Base-by-base conservation (phyloP, 2,797 vertebrate genomes). In the Discoglossus pictus region DNA sequence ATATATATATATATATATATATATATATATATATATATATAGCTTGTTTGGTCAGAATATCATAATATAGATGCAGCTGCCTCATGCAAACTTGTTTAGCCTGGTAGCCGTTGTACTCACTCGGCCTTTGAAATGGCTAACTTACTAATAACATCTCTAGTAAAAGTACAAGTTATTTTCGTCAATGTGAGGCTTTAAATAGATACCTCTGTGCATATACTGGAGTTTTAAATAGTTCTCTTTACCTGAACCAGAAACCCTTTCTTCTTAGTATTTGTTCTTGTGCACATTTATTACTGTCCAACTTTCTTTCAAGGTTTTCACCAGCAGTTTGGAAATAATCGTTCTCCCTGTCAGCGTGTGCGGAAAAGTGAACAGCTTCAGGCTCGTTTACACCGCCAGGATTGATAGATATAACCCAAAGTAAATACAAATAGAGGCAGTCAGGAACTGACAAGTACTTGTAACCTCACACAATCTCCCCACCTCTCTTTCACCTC, bases 361-460 rank as follows among this genome's bases (percentile, higher is more conserved):
- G 25, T 34, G n/a, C n/a, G 23, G 54, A 50, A 52, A 51, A 67
- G 36, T 11, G 65, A 59, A 51, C 54, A 42, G 65, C 65, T 60
- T 27, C 7, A 67, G 65, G 65, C 46, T 4, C 15, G 51, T 34
- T 20, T 18, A 16, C 24, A 13, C 34, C 13, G 12, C 38, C 25
- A 52, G 13, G 35, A 39, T 34, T 67, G 65, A 67, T 34, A 43
- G 65, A 59, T 67, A 36, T 7, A 43, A 38, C 46, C 54, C 55
- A 60, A 40, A 51, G 65, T 60, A 67, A 60, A 67, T 36, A 67
- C 7, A 51, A 52, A 67, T 25, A 52, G 35, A 43, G 17, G 7
- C 27, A 42, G 65, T 67, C 65, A 67, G 46, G 65, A 60, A 23
- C 34, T 31, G 44, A 67, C 64, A 67, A 51, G 63, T 39, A 65